Evolutionary conservation across 2,888 invertebrate species (phyloP).

Genomic region (Cheilosia vulpina): DNA sequence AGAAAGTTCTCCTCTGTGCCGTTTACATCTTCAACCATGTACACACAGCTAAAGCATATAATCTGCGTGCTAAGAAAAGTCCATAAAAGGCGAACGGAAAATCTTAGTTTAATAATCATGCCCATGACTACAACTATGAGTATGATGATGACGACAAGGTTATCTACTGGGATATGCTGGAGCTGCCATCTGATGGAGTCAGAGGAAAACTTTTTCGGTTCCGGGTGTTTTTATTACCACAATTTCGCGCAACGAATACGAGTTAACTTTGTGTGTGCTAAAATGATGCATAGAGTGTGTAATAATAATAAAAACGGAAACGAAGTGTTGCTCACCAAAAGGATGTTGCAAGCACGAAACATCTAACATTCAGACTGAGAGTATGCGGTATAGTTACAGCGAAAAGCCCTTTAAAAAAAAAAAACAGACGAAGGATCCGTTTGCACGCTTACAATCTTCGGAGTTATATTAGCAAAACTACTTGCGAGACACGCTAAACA

Average conservation of each 20-base stretch:
- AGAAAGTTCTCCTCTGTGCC: conserved; percentile 42
- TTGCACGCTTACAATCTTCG: conserved; percentile 51
- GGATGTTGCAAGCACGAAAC: conserved; percentile 70
- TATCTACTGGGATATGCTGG: conserved; percentile 1
- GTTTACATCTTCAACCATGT: no score
- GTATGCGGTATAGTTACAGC: conserved; percentile 7
- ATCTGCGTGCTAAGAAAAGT: conserved; percentile 49
- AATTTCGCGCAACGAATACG: conserved; percentile 46
- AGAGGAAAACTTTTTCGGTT: conserved; percentile 45
- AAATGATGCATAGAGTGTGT: conserved; percentile 71
- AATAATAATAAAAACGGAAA: conserved; percentile 71
- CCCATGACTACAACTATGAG: conserved; percentile 42
- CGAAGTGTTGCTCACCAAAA: conserved; percentile 60
- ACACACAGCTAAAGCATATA: neutral
- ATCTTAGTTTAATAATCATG: conserved; percentile 73
- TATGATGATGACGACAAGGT: conserved; percentile 16
- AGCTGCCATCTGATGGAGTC: conserved; percentile 34
- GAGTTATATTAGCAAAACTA: conserved; percentile 72
- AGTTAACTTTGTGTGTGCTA: conserved; percentile 57
- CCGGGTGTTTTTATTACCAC: conserved; percentile 43
- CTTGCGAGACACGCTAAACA: conserved; percentile 62
- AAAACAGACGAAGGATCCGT: conserved; percentile 26
- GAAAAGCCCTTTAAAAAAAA: conserved; percentile 66
- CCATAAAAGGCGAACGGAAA: conserved; percentile 65
- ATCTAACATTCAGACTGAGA: conserved; percentile 35